Evolutionary conservation across 2,888 invertebrate species (phyloP), one percentile per base, ranked within the genome.

Genomic region (Lasioglossum zephyrum): DNA sequence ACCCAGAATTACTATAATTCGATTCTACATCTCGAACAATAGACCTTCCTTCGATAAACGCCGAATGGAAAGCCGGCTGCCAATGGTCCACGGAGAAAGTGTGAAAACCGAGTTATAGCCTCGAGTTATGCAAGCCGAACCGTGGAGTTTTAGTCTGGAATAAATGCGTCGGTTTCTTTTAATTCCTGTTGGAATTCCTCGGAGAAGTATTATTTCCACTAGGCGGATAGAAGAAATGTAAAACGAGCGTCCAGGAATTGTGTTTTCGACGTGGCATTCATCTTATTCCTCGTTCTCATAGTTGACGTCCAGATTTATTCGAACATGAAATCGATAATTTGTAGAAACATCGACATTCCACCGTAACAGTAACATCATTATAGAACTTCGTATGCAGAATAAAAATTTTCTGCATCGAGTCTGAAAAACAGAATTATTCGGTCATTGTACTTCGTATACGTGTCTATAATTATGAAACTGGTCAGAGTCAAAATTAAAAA

Each of bases 81-180:
- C 44, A 36, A 53, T 39, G 81, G 63, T 4, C n/a, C 22, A 57
- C n/a, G 74, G 70, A 70, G 81, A 80, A 75, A 75, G 66, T 73
- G 53, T n/a, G 47, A 36, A 47, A 57, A 70, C 70, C 26, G 72
- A 77, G 47, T 57, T 81, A 74, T 60, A 26, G 60, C 60, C n/a
- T 16, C 36, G 36, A 66, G 66, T 66, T 66, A 66, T 60, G 60
- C 31, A 26, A 60, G 26, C 60, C 60, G 60, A 13, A 26, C 60
- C 60, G 60, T 11, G 57, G 26, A 60, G 57, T 26, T 60, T 26
- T 22, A 49, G 47, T 63, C 57, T 22, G 73, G 69, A 74, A 70
- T 44, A 31, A 75, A 53, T 41, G 11, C 53, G 80, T 53, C 72
- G 16, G 41, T 74, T 47, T 69, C 57, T 72, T 72, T 6, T 49